These are phyloP conservation scores for Micrastur ruficollis DNA, from an alignment of 2,797 vertebrate genomes.

Conservation along the genomic window DNA sequence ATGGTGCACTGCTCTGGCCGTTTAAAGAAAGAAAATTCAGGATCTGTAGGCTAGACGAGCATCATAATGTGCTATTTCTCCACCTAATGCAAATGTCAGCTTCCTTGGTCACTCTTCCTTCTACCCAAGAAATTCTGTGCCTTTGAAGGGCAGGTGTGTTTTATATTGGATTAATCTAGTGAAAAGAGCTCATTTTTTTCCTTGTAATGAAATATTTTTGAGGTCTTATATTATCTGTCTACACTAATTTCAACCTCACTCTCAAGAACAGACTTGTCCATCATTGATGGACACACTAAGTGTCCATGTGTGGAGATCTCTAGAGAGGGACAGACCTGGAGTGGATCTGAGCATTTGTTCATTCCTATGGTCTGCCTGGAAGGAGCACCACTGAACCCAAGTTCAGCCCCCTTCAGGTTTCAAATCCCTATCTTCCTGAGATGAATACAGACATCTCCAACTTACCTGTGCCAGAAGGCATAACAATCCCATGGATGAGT, in stretches of 20 bases:
- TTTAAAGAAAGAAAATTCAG: constrained; percentile 58
- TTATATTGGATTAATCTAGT: neutral
- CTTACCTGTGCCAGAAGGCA: neutral
- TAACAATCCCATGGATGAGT: fast-evolving
- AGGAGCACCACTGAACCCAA: neutral
- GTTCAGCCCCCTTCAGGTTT: neutral
- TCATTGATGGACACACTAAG: neutral
- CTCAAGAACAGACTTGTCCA: neutral
- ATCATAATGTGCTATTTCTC: constrained; percentile 62
- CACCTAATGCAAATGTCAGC: constrained; percentile 76
- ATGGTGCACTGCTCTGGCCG: neutral
- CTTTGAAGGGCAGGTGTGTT: neutral
- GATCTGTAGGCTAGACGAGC: constrained; percentile 35
- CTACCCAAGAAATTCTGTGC: neutral
- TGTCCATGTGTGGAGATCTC: neutral
- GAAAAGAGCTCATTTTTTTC: neutral
- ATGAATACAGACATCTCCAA: neutral
- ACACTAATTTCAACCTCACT: neutral
- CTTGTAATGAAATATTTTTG: neutral
- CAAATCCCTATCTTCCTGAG: neutral
- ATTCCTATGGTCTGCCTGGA: neutral
- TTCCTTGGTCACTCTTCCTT: neutral
- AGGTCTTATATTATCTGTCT: neutral
- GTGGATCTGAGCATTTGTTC: neutral
- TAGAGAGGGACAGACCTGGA: neutral